Evolutionary conservation across 2,888 invertebrate genomes (phyloP).

Genomic region (Acanthococcus lagerstroemiae): DNA sequence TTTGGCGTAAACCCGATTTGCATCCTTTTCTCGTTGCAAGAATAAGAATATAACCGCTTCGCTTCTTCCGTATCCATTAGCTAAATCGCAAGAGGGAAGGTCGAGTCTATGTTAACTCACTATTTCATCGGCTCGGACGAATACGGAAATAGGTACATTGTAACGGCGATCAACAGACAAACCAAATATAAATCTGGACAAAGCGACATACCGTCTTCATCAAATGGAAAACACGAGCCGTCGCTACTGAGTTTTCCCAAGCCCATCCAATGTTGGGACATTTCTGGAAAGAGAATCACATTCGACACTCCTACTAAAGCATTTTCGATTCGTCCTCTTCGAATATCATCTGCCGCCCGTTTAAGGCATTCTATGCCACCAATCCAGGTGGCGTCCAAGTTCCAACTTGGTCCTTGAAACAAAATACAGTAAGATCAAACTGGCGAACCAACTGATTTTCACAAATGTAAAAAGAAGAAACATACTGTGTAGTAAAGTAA

Average conservation of each 20-base stretch:
- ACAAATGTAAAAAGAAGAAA: constrained; percentile 49
- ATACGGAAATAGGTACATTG: not conserved
- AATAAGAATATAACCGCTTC: constrained; percentile 44
- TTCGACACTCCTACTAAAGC: constrained; percentile 51
- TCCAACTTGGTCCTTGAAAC: constrained; percentile 49
- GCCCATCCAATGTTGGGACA: constrained; percentile 52
- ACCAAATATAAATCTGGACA: not conserved
- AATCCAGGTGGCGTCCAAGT: constrained; percentile 57
- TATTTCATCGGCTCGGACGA: too few relatives aligned
- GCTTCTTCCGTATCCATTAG: constrained; percentile 44
- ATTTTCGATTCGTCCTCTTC: constrained; percentile 44
- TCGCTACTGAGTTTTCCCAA: constrained; percentile 53
- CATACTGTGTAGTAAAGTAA: constrained; percentile 34
- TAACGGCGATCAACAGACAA: too few relatives aligned
- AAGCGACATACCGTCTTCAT: constrained; percentile 47
- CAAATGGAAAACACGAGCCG: constrained; percentile 55
- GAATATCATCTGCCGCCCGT: constrained; percentile 44
- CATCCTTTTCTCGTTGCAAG: constrained; percentile 42
- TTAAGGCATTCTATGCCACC: constrained; percentile 53
- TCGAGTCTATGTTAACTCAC: constrained; percentile 1
- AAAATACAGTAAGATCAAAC: constrained; percentile 37
- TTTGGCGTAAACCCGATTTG: constrained; percentile 45
- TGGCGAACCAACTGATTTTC: constrained; percentile 43
- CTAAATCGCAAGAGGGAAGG: constrained; percentile 36
- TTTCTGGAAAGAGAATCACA: constrained; percentile 50